These are phyloP conservation scores for Bedellia somnulentella DNA, from an alignment of 2,888 invertebrate genomes.

Conservation along the genomic window DNA sequence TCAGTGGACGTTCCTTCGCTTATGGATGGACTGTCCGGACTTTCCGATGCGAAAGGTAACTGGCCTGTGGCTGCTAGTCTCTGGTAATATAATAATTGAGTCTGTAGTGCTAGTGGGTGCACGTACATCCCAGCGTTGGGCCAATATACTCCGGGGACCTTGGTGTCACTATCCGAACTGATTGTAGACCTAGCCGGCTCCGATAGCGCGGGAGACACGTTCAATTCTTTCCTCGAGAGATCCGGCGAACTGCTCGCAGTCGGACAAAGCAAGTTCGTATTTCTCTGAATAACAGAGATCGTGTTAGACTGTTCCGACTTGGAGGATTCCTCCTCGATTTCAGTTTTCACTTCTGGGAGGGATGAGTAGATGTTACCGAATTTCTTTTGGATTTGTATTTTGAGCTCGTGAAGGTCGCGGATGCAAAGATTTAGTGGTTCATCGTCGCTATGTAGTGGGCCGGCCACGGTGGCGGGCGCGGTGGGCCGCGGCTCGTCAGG, in stretches of 20 bases:
- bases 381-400: constrained; percentile 65
- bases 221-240: constrained; percentile 25
- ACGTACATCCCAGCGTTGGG: constrained; percentile 74
- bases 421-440: constrained; percentile 85
- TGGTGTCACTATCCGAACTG: constrained; percentile 29
- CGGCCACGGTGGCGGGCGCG: constrained; percentile 29
- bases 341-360: constrained; percentile 60
- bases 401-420: constrained; percentile 71
- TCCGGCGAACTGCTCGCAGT: constrained; percentile 45
- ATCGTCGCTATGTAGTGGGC: constrained; percentile 46
- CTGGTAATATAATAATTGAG: constrained; percentile 74
- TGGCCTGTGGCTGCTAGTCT: constrained; percentile 62
- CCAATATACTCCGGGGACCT: constrained; percentile 62
- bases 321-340: constrained; percentile 55
- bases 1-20: constrained; percentile 15
- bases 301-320: constrained; percentile 42
- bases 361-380: constrained; percentile 66
- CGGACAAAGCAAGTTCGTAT: constrained; percentile 29
- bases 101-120: constrained; percentile 73
- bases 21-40: constrained; percentile 30
- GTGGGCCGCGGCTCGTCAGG: constrained; percentile 37
- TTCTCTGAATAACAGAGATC: constrained; percentile 48
- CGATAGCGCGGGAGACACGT: constrained; percentile 33
- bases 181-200: constrained; percentile 40
- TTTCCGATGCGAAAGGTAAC: constrained; percentile 33